These are phyloP conservation scores for Zaprionus camerounensis DNA, from an alignment of 1,140 invertebrate genomes.

Conservation along the genomic window DNA sequence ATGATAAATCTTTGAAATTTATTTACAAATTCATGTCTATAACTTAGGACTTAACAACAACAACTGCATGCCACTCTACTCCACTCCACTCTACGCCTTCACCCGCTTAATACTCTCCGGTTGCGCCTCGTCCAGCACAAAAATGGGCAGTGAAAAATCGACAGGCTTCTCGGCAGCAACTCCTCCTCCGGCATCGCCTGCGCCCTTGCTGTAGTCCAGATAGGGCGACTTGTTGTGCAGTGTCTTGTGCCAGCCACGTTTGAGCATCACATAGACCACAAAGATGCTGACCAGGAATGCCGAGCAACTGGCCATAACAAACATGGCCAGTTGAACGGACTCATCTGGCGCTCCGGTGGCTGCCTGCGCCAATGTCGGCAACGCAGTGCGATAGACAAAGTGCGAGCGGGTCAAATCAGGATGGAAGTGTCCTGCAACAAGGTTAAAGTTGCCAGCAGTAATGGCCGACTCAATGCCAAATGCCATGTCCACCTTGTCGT, in stretches of 20 bases:
- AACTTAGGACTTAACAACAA: slow-evolving; percentile 53
- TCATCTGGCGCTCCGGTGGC: slow-evolving; percentile 62
- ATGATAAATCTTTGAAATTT: slow-evolving; percentile 29
- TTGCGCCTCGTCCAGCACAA: slow-evolving; percentile 69
- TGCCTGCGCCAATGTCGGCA: slow-evolving; percentile 57
- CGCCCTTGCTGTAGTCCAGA: slow-evolving; percentile 37
- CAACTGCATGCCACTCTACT: neutral
- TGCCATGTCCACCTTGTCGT: slow-evolving; percentile 78
- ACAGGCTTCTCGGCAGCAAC: slow-evolving; percentile 59
- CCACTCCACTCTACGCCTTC: slow-evolving; percentile 58
- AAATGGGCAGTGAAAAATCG: slow-evolving; percentile 80
- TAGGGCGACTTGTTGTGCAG: slow-evolving; percentile 31
- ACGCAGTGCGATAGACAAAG: slow-evolving; percentile 69
- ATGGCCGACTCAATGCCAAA: slow-evolving; percentile 80
- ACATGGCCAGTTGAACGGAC: slow-evolving; percentile 79
- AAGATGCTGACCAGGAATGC: slow-evolving; percentile 83
- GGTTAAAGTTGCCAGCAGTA: slow-evolving; percentile 56
- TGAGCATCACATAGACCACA: slow-evolving; percentile 82
- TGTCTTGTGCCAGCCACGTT: slow-evolving; percentile 66
- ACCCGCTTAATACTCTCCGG: slow-evolving; percentile 56
- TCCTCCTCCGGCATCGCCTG: neutral
- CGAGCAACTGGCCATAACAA: slow-evolving; percentile 81
- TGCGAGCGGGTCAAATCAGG: slow-evolving; percentile 77
- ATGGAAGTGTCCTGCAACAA: slow-evolving; percentile 67
- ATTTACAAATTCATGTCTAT: slow-evolving; percentile 76